Percentiles rank a stretch among this genome's conserved stretches.
These are phyloP conservation scores for Aphelinus atriplicis DNA, from an alignment of 1,140 invertebrate species.

Conservation along the genomic window DNA sequence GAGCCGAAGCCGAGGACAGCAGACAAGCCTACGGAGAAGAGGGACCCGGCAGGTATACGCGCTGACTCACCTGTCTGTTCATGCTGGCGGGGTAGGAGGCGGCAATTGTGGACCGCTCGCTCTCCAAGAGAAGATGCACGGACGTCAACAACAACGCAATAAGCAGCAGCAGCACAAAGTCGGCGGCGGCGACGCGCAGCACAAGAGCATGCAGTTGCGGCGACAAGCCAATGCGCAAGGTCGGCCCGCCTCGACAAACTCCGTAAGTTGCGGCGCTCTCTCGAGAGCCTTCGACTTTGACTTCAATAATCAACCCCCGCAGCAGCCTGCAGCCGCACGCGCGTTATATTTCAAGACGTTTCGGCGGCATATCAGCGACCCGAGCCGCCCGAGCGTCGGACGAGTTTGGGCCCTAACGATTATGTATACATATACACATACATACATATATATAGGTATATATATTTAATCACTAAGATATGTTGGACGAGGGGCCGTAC, in stretches of 20 bases:
- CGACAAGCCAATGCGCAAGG: slow-evolving; percentile 27
- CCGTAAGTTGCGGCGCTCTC: not conserved
- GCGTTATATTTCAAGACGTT: too few species aligned
- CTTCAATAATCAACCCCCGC: slow-evolving; percentile 22
- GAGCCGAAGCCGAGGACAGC: not conserved
- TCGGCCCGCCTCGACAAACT: slow-evolving; percentile 2
- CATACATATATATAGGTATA: too few species aligned
- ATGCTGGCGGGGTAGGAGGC: slow-evolving; percentile 35
- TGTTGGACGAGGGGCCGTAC: too few species aligned
- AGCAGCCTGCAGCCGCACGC: not conserved
- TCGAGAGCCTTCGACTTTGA: too few species aligned
- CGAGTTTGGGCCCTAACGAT: too few species aligned
- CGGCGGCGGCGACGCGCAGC: not conserved
- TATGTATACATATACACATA: too few species aligned
- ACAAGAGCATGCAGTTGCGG: slow-evolving; percentile 8
- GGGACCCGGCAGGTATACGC: too few species aligned
- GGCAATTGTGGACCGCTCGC: too few species aligned
- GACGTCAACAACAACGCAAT: slow-evolving; percentile 34
- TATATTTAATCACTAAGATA: too few species aligned
- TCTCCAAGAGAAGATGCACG: slow-evolving; percentile 12
- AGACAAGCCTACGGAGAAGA: too few species aligned
- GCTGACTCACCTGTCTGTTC: slow-evolving; percentile 49
- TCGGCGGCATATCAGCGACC: too few species aligned
- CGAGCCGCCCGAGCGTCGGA: too few species aligned
- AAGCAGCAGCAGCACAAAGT: slow-evolving; percentile 2